A percentile compares a stretch with the other conserved stretches of the same genome.
Evolutionary conservation across 2,113 vertebrate species (phyloP).

Genomic region (Rynchops niger): DNA sequence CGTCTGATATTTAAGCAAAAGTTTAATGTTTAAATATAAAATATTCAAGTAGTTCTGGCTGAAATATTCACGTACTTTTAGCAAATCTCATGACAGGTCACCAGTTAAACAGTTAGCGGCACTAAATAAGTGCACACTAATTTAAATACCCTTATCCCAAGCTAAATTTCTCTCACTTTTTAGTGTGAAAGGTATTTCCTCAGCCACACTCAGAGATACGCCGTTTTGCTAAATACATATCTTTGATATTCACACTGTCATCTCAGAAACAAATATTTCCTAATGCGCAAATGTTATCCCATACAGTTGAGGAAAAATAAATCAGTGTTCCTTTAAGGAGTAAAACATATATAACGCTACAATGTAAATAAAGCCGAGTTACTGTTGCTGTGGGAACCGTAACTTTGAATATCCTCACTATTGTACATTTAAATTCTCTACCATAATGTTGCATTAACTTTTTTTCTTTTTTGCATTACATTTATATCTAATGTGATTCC

Average conservation of each 20-base stretch:
- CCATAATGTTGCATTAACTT: slow-evolving; percentile 67
- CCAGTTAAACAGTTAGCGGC: not conserved
- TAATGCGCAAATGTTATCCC: not conserved
- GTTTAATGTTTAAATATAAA: not conserved
- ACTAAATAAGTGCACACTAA: not conserved
- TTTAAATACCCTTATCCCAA: not conserved
- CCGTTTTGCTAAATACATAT: not conserved
- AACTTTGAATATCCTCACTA: slow-evolving; percentile 62
- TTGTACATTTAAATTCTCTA: slow-evolving; percentile 61
- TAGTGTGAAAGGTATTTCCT: not conserved
- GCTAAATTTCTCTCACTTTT: not conserved
- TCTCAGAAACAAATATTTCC: not conserved
- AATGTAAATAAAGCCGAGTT: slow-evolving; percentile 14
- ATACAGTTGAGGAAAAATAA: not conserved
- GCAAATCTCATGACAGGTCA: not conserved
- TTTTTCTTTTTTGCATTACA: slow-evolving; percentile 65
- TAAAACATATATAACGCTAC: slow-evolving; percentile 22
- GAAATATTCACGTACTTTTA: not conserved
- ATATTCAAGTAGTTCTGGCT: not conserved
- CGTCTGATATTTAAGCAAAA: not conserved
- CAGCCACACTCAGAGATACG: not conserved
- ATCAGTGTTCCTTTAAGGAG: slow-evolving; percentile 28
- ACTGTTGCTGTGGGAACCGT: slow-evolving; percentile 61
- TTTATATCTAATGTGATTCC: slow-evolving; percentile 76
- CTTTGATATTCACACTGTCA: not conserved